Percentiles rank a stretch among this genome's conserved stretches.
Evolutionary conservation across 2,797 vertebrate species (phyloP).

Genomic region (Synaphobranchus kaupii): DNA sequence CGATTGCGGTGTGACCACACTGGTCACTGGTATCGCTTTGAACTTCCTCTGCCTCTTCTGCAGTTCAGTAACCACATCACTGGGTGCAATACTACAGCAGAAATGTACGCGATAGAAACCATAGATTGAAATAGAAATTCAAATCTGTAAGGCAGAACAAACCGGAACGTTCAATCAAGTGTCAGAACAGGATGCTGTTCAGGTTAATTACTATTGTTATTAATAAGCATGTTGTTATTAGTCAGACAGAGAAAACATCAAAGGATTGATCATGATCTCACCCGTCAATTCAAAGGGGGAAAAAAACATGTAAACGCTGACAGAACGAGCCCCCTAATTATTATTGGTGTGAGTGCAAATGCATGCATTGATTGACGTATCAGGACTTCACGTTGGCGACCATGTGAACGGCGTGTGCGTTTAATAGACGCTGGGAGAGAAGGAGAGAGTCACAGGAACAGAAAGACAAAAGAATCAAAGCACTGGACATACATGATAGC

Average conservation of each 20-base stretch:
- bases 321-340: neutral
- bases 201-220: neutral
- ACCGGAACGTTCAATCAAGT: neutral
- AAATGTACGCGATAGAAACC: neutral
- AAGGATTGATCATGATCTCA: neutral
- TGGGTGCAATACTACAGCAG: neutral
- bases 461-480: conserved; percentile 66
- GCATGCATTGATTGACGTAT: neutral
- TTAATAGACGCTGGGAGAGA: conserved; percentile 29
- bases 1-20: neutral
- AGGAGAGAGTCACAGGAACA: conserved; percentile 38
- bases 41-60: neutral
- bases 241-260: neutral
- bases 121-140: neutral
- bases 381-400: neutral
- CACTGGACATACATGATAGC: conserved; percentile 55
- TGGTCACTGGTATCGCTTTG: neutral
- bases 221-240: neutral
- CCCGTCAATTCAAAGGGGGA: neutral
- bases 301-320: neutral
- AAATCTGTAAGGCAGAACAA: neutral
- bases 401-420: neutral
- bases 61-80: neutral
- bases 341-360: neutral
- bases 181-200: neutral